Base-by-base conservation (phyloP, 1,140 invertebrate genomes). In the Lepidurus packardi region DNA sequence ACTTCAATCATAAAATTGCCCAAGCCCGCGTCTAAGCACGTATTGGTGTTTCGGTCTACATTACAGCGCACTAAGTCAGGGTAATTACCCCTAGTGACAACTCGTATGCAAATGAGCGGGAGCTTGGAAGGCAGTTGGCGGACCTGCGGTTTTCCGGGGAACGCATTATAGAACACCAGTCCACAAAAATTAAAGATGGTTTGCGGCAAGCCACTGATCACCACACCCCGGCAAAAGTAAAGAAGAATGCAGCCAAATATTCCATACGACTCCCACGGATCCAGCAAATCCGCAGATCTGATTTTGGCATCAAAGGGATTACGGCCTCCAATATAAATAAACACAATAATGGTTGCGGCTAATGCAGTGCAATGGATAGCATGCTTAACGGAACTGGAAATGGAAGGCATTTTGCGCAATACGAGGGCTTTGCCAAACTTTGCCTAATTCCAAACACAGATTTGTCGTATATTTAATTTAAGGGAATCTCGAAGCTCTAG, bases 1-100 rank as follows among this genome's bases (percentile, higher is more conserved):
- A 99, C 95, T 89, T 99, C 96, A 81, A 99, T 93, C 79, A 98
- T 90, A 83, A 98, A 99, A 84, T 98, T 98, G 85, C 98, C 95
- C 65, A 99, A 85, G 7, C 96, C 96, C 7, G 94, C 91, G 83
- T 95, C 92, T 76, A 91, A 86, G 83, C 97, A 98, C 74, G 91
- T 92, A 81, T 94, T 92, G 84, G 98, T 90, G 85, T 99, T 99
- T 78, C 92, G 89, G 45, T 88, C 86, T 0, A 98, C 93, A 89
- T 98, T 98, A 73, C 89, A 90, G 83, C 91, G 91, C 0, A 99
- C 96, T 75, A 99, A 86, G 79, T 96, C 91, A 1, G 97, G 94
- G 86, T 93, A 98, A 86, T 98, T 94, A 1, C 97, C 97, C 79
- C 96, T 89, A 0, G 97, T 99, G 0, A 99, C 97, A 8, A 98